phyloP scores from a whole-genome alignment of 2,888 invertebrate genomes.

The Andrena hattorfiana region DNA sequence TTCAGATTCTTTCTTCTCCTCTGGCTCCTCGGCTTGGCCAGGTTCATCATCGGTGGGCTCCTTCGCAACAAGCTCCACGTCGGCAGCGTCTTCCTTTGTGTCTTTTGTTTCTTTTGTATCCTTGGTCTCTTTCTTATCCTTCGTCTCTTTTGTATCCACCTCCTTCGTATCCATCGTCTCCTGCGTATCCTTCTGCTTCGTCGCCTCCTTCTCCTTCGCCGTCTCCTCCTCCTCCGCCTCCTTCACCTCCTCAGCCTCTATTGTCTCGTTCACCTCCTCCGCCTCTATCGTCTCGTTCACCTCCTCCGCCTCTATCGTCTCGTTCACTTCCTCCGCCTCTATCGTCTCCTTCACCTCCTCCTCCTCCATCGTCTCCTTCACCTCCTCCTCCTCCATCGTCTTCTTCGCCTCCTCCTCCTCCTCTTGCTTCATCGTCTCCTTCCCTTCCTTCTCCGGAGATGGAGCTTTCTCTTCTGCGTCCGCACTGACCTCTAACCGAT shows the following conservation, averaged over 20 bases:
- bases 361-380: no score
- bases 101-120: background rate
- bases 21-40: no score
- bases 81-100: background rate
- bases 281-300: background rate
- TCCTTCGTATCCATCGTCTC: background rate
- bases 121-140: slow-evolving; percentile 1
- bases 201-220: background rate
- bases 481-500: background rate
- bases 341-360: background rate
- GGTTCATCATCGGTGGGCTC: no score
- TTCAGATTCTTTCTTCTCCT: no score
- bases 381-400: background rate
- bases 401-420: background rate
- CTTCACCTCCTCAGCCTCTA: background rate
- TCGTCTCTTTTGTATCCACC: background rate
- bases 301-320: background rate
- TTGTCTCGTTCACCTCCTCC: background rate
- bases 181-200: background rate
- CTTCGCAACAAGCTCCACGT: background rate
- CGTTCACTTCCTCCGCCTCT: background rate
- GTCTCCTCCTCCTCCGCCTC: background rate
- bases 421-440: background rate
- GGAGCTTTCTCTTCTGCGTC: background rate
- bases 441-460: slow-evolving; percentile 23